Evolutionary conservation across 2,113 vertebrate species (phyloP), one percentile per base, ranked within the genome.

Genomic region (Toxotes chatareus): DNA sequence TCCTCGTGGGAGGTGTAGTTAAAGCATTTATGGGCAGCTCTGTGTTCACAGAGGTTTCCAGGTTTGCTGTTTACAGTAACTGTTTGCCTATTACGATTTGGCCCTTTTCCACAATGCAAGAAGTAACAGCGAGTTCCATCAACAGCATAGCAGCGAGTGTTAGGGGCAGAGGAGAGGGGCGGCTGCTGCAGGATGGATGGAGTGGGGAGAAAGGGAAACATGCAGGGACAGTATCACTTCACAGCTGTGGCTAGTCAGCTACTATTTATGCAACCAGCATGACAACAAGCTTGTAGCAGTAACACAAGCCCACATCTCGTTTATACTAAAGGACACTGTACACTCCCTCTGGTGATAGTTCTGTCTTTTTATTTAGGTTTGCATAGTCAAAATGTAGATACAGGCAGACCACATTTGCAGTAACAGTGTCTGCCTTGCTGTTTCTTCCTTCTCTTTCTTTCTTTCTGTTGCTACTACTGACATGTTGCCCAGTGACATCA

Each of bases 231-330:
- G 57, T 60, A 65, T 84, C 74, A 51, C 65, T 34, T 87, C 71
- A 81, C 90, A 92, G 88, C 84, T 89, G 89, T 42, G 60, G 73
- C 66, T 65, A 80, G 73, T 88, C 76, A 86, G 74, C 73, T 82
- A 72, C 68, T 79, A 79, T 69, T 90, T 84, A 91, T 76, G 49
- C 65, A 85, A 44, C 44, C 79, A 83, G 57, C 63, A 61, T 65
- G 47, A 73, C 88, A 81, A 73, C 64, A 86, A 62, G 51, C n/a
- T 36, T 82, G 77, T 66, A 59, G 13, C 36, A 66, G 60, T 68
- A 1, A 71, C n/a, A 49, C 61, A 64, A 49, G 69, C 62, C 76
- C 76, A 40, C 14, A 23, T 62, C 11, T 72, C 4, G 3, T 51
- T 82, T 77, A 66, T 38, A 60, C 11, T 40, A 8, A 36, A 73